Evolutionary conservation across 2,113 vertebrate genomes (phyloP).

Genomic region (Vanacampus margaritifer): DNA sequence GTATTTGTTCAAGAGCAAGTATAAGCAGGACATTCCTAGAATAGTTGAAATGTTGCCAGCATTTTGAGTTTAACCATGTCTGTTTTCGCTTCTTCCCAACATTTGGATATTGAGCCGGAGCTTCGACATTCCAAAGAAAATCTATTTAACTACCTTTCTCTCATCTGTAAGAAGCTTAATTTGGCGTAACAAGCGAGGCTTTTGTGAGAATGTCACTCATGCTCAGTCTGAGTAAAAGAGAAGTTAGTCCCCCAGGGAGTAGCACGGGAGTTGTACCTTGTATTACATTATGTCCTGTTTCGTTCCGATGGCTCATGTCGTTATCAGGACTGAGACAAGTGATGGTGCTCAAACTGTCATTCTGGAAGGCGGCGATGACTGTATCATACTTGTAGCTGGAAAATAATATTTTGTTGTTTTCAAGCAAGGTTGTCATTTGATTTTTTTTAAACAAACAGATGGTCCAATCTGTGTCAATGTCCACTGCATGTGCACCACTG

Average conservation of each 20-base stretch:
- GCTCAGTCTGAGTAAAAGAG: background rate
- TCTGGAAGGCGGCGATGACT: constrained; percentile 48
- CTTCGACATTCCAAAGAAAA: background rate
- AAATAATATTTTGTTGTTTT: background rate
- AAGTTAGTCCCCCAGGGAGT: background rate
- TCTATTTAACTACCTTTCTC: background rate
- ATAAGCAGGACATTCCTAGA: constrained; percentile 29
- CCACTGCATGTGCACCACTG: background rate
- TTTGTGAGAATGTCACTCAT: background rate
- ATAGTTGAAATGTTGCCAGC: constrained; percentile 14
- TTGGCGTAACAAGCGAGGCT: background rate
- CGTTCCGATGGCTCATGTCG: background rate
- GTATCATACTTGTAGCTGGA: constrained; percentile 69
- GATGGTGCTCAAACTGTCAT: constrained; percentile 46
- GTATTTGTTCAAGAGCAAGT: background rate
- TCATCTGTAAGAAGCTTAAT: background rate
- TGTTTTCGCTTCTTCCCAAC: background rate
- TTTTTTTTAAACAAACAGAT: background rate
- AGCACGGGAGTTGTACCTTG: background rate
- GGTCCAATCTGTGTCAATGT: background rate
- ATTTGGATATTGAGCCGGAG: background rate
- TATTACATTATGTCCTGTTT: background rate
- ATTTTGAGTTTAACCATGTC: constrained; percentile 1
- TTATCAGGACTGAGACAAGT: constrained; percentile 45
- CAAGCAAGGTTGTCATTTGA: background rate